Evolutionary conservation across 1,140 invertebrate genomes (phyloP), one percentile per base, ranked within the genome.

Genomic region (Dendroctonus ponderosae): DNA sequence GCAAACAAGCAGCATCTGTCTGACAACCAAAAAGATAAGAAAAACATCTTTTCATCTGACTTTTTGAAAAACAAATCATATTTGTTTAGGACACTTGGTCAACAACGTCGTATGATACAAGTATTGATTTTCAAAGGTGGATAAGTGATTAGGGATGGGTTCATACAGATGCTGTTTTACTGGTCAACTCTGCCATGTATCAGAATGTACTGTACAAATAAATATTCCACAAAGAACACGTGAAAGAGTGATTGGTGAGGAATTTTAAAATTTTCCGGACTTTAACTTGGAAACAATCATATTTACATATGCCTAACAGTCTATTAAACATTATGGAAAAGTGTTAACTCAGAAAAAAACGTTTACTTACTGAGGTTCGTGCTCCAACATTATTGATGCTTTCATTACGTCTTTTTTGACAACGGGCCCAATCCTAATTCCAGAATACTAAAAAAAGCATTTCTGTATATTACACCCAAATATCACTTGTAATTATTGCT

Each of bases 381-480:
- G 96, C 80, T 99, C 97, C 82, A 99, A 79, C 98, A 99, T 99
- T 60, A 94, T 94, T 6, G 97, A 98, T 1, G 97, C 97, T 80
- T 96, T 98, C 93, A 99, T 99, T 1, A 99, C 96, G 80, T 99
- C 98, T 76, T 94, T 95, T 79, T 98, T 99, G 52, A 99, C 97
- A 39, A 99, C 97, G 15, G 98, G 97, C 8, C 98, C 98, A 81
- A 99, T 99, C 71, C 97, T 93, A 73, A 99, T 98, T 54, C 96
- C 95, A 49, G 94, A 91, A 82, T 98, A 99, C 93, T 97, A 87
- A 87, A 71, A 76, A 70, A n/a, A 56, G 7, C 37, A 56, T 56
- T 56, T 8, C 38, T 41, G 39, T 14, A 9, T 52, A 9, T 52
- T 52, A 26, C 3, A 26, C 9, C 3, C 12, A 60, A 46, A 60